Percentiles rank a stretch among this genome's conserved stretches.
Conservation (phyloP, 37 sponge, comb jelly and placozoan species). For the Hexactinellida sp. region DNA sequence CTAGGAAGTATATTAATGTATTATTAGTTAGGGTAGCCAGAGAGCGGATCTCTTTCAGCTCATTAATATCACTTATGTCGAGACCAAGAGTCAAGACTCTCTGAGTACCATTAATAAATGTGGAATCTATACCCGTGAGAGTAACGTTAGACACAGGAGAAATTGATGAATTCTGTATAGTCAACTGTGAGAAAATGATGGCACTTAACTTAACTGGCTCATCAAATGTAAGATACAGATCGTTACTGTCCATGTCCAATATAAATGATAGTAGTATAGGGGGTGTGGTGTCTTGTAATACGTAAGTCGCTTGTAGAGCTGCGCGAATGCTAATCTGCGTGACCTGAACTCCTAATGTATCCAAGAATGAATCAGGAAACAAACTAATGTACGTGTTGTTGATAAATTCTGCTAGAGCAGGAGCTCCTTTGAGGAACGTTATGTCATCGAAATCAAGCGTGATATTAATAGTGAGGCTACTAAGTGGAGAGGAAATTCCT, state of each 20-base stretch:
- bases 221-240: constrained; percentile 41
- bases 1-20: constrained; percentile 49
- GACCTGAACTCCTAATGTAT: constrained; percentile 24
- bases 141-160: constrained; percentile 16
- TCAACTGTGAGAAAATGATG: constrained; percentile 27
- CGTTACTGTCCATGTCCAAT: constrained; percentile 50
- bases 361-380: constrained; percentile 52
- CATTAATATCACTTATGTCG: constrained; percentile 44
- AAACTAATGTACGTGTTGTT: constrained; percentile 49
- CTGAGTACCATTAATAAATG: background rate
- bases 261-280: constrained; percentile 42
- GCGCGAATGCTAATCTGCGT: constrained; percentile 27
- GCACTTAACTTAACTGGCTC: constrained; percentile 50
- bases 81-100: constrained; percentile 23
- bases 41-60: constrained; percentile 43
- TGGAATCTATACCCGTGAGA: background rate
- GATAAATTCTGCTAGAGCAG: constrained; percentile 26
- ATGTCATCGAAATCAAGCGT: constrained; percentile 32
- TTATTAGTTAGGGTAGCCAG: constrained; percentile 45
- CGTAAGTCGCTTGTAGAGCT: constrained; percentile 28
- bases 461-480: constrained; percentile 28
- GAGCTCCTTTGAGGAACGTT: constrained; percentile 39
- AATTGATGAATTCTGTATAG: constrained; percentile 44
- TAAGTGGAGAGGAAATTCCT: constrained; percentile 23
- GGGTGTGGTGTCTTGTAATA: constrained; percentile 29